A percentile compares a stretch with the other conserved stretches of the same genome.
Evolutionary conservation across 1,140 invertebrate genomes (phyloP).

Genomic region (Harpegnathos saltator): DNA sequence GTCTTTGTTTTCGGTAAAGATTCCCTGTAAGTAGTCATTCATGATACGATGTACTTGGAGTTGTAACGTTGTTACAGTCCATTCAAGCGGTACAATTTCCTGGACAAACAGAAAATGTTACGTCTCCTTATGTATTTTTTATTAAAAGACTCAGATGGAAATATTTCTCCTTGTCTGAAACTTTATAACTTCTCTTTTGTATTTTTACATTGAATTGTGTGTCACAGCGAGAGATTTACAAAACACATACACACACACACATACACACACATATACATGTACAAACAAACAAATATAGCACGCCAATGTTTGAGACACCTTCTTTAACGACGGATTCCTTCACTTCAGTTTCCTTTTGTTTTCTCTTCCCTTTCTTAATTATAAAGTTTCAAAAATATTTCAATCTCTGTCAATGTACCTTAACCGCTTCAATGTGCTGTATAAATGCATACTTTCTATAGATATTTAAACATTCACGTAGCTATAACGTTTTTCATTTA

Average conservation of each 20-base stretch:
- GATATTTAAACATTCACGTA: constrained; percentile 6
- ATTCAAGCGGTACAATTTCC: constrained; percentile 82
- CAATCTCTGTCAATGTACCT: constrained; percentile 14
- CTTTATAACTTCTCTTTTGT: neutral
- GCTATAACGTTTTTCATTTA: constrained; percentile 29
- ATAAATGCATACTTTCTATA: constrained; percentile 1
- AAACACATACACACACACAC: neutral
- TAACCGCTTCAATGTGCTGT: constrained; percentile 77
- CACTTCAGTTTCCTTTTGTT: no score
- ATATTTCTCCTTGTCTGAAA: constrained; percentile 12
- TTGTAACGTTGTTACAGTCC: constrained; percentile 82
- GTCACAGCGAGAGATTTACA: neutral
- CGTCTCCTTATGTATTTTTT: constrained; percentile 26
- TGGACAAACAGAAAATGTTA: constrained; percentile 78
- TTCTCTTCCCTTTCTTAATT: neutral
- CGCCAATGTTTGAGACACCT: neutral
- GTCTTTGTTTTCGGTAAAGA: constrained; percentile 99
- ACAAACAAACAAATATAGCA: neutral
- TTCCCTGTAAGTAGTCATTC: constrained; percentile 89
- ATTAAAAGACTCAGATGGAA: constrained; percentile 10
- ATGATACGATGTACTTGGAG: constrained; percentile 81
- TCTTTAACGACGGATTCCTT: neutral
- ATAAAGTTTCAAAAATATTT: constrained; percentile 42
- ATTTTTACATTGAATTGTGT: no score
- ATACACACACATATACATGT: no score